Percentiles rank a stretch among this genome's conserved stretches.
These are phyloP conservation scores for Brenthis ino DNA, from an alignment of 2,888 invertebrate species.

Conservation along the genomic window DNA sequence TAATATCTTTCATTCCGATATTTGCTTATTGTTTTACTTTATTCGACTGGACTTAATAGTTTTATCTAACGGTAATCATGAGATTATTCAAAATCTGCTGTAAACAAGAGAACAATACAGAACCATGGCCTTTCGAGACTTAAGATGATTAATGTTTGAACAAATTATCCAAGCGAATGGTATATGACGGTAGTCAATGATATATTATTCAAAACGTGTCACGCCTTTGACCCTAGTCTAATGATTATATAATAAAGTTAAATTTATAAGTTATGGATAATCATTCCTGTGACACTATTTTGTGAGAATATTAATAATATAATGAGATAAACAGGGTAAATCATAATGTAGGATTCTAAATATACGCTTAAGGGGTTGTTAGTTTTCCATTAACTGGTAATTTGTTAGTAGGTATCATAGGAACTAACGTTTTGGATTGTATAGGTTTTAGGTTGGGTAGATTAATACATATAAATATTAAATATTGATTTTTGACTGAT, in stretches of 20 bases:
- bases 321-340: background rate
- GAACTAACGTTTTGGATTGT: no score
- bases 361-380: no score
- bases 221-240: constrained; percentile 25
- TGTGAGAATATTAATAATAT: background rate
- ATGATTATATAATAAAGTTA: constrained; percentile 25
- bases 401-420: no score
- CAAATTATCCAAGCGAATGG: constrained; percentile 15
- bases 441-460: no score
- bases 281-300: background rate
- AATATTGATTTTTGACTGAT: no score
- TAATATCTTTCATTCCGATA: no score
- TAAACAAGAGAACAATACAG: constrained; percentile 6
- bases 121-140: constrained; percentile 6
- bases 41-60: no score
- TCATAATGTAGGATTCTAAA: no score
- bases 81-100: background rate
- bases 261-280: constrained; percentile 3
- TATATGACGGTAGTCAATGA: constrained; percentile 26
- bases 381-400: no score
- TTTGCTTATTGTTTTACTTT: no score
- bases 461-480: no score
- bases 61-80: background rate
- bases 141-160: constrained; percentile 19
- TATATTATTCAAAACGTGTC: constrained; percentile 24